Conservation (phyloP, 2,888 invertebrate genomes). For the Apocheima hispidaria region DNA sequence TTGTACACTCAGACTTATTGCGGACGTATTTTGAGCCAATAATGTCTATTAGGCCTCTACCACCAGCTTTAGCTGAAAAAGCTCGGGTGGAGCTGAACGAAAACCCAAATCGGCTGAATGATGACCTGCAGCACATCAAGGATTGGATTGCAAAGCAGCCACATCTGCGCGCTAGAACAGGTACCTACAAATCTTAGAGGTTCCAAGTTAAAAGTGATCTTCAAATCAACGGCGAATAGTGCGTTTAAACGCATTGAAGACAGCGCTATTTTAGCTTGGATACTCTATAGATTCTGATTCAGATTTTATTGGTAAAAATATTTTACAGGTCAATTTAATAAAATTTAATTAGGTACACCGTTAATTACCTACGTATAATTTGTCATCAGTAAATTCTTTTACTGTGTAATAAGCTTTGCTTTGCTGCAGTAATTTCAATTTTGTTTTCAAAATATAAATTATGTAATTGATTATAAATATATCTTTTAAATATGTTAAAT, state of each 20-base stretch:
- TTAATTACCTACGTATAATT: no score
- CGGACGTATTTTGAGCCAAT: conserved; percentile 27
- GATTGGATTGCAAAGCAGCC: conserved; percentile 86
- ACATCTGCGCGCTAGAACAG: conserved; percentile 74
- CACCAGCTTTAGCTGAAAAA: conserved; percentile 66
- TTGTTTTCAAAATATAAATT: no score
- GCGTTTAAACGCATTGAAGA: neutral
- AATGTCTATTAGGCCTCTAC: conserved; percentile 64
- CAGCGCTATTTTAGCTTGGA: no score
- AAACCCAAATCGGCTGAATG: conserved; percentile 73
- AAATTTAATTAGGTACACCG: no score
- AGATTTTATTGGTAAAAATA: no score
- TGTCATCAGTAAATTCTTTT: no score
- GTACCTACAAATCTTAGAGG: conserved; percentile 43
- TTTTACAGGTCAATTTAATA: no score
- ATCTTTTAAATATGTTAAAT: no score
- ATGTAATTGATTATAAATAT: no score
- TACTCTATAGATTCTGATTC: no score
- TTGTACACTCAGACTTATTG: neutral
- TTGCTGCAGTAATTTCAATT: no score
- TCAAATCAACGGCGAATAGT: neutral
- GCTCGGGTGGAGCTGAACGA: conserved; percentile 84
- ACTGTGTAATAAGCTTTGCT: no score
- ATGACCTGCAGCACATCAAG: conserved; percentile 81
- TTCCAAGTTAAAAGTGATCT: neutral